phyloP scores from a whole-genome alignment of 2,797 vertebrate species.

The Malurus splendens region DNA sequence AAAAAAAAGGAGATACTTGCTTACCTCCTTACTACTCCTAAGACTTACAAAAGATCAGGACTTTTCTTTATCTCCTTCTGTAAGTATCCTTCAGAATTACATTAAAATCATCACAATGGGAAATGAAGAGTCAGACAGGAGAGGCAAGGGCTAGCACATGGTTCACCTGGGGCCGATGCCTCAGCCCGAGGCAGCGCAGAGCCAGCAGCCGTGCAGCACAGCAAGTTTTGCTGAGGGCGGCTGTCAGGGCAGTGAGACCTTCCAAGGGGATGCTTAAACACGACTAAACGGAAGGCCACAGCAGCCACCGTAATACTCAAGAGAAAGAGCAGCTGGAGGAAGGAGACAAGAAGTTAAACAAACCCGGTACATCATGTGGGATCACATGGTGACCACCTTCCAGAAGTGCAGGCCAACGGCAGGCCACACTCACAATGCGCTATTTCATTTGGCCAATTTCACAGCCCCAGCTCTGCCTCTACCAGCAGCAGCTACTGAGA shows the following conservation, averaged over 20 bases:
- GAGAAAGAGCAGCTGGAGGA: not conserved
- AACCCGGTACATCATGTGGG: rapidly evolving
- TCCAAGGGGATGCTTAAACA: rapidly evolving
- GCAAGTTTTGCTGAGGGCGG: not conserved
- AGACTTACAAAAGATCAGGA: not conserved
- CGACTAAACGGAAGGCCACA: not conserved
- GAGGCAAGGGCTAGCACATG: not conserved
- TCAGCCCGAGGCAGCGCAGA: rapidly evolving
- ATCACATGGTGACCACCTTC: not conserved
- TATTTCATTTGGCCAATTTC: not conserved
- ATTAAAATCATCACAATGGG: not conserved
- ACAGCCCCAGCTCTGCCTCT: not conserved
- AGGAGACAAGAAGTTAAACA: not conserved
- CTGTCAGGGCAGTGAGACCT: not conserved
- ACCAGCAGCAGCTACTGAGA: not conserved
- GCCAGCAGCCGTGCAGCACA: not conserved
- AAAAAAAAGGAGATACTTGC: not conserved
- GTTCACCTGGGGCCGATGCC: not conserved
- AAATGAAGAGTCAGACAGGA: not conserved
- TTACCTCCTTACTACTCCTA: not conserved
- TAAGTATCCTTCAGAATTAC: not conserved
- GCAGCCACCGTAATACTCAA: not conserved
- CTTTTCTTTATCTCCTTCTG: not conserved
- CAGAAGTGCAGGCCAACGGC: rapidly evolving
- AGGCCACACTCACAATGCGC: not conserved